These are phyloP conservation scores for Rotaria macrura DNA, from an alignment of 2,888 invertebrate genomes.

Conservation along the genomic window DNA sequence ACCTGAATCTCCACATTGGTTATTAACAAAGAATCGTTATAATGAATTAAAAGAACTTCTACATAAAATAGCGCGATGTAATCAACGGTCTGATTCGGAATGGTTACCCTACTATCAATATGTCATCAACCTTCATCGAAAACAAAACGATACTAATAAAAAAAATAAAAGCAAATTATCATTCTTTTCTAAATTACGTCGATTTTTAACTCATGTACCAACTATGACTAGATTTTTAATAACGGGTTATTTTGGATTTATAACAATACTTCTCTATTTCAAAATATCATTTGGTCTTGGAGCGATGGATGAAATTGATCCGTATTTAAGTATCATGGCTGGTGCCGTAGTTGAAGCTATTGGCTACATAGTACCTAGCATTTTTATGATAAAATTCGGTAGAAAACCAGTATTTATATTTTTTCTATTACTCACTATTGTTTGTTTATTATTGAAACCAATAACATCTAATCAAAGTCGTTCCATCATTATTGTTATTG, in stretches of 20 bases:
- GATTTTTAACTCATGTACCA: neutral
- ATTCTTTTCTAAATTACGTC: neutral
- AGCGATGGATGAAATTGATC: neutral
- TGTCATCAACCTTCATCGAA: neutral
- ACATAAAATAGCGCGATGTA: neutral
- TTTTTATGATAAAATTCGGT: neutral
- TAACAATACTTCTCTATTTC: neutral
- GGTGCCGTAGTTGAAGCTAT: neutral
- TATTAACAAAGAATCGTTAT: neutral
- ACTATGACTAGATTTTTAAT: neutral
- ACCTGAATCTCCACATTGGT: constrained; percentile 11
- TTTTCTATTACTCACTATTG: neutral
- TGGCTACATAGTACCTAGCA: neutral
- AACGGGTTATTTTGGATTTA: neutral
- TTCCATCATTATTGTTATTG: neutral
- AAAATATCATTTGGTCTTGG: neutral
- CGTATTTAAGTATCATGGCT: neutral
- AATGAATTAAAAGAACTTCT: neutral
- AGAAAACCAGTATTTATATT: neutral
- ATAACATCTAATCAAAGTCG: neutral
- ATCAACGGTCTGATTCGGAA: neutral
- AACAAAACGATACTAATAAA: neutral
- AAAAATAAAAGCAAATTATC: neutral
- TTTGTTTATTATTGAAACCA: neutral
- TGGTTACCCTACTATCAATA: neutral